Base-by-base conservation (phyloP, 1,140 invertebrate genomes). In the Mya arenaria region DNA sequence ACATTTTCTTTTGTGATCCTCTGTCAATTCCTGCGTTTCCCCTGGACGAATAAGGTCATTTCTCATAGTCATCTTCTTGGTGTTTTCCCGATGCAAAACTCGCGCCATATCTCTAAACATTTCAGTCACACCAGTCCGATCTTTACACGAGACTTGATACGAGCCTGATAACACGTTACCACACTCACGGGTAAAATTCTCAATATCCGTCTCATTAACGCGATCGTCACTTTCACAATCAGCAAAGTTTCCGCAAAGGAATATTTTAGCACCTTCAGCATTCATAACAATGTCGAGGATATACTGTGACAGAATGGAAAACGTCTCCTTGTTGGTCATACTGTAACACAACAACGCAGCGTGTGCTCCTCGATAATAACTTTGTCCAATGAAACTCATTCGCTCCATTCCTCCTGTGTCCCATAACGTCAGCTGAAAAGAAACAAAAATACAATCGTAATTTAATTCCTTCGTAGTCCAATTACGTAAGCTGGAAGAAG, bases 131-230 rank as follows among this genome's bases (percentile, higher is more conserved):
- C 97, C 97, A 90, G 95, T 95, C 3, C 96, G 96, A 75, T 95
- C 97, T 93, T 97, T 98, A 89, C 97, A 98, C 28, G 97, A 98
- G 23, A 97, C 97, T 91, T 97, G 97, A 90, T 97, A 98, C 34
- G 96, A 96, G 68, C 95, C 96, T 89, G 95, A 97, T 81, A 99
- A 96, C 58, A 98, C 93, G 90, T 97, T 97, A 89, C 97, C 97
- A 91, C 97, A 98, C 91, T 98, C 97, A 92, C 97, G 96, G 92
- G 97, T 97, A 93, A 99, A 98, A 73, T 95, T 95, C 92, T 98
- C 97, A 92, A 98, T 97, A 90, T 98, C 97, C 65, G 95, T 94
- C 92, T 98, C 97, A 28, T 96, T 96, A 0, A 98, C 96, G 93
- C 96, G 95, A 52, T 66, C 95, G 23, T 95, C 86, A 28, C 84